Conservation (phyloP, 2,113 vertebrate species). For the Salvelinus namaycush region DNA sequence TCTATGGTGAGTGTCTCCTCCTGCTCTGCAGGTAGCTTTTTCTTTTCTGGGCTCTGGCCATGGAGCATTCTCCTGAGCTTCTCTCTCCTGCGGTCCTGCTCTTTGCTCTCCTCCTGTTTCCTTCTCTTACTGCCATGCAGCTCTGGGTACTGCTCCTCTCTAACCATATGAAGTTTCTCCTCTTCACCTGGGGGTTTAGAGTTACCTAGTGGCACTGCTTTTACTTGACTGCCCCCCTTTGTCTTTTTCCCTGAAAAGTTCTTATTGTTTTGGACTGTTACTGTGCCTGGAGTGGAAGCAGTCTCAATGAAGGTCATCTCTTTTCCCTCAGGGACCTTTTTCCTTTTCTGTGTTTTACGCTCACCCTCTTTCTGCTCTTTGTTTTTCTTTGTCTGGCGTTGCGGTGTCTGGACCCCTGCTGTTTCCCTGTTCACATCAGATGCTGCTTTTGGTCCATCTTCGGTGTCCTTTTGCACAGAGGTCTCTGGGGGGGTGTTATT, state of each 20-base stretch:
- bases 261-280: constrained; percentile 7
- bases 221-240: not conserved
- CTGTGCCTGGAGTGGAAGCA: not conserved
- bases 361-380: not conserved
- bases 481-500: too few species aligned
- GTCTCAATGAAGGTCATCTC: too few species aligned
- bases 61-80: constrained; percentile 57
- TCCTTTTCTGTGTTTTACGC: constrained; percentile 43
- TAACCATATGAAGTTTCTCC: not conserved
- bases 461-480: too few species aligned
- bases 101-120: constrained; percentile 45
- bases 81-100: constrained; percentile 40
- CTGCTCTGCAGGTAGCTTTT: constrained; percentile 4
- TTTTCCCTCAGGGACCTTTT: not conserved
- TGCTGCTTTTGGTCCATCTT: too few species aligned
- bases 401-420: too few species aligned
- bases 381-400: constrained; percentile 16
- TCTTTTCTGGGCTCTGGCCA: not conserved
- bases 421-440: too few species aligned
- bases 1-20: not conserved
- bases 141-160: not conserved
- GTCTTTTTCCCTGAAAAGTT: not conserved
- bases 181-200: not conserved
- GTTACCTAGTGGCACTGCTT: not conserved
- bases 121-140: constrained; percentile 8